Base-by-base conservation (phyloP, 2,113 vertebrate species). In the Pelvicachromis taeniatus region DNA sequence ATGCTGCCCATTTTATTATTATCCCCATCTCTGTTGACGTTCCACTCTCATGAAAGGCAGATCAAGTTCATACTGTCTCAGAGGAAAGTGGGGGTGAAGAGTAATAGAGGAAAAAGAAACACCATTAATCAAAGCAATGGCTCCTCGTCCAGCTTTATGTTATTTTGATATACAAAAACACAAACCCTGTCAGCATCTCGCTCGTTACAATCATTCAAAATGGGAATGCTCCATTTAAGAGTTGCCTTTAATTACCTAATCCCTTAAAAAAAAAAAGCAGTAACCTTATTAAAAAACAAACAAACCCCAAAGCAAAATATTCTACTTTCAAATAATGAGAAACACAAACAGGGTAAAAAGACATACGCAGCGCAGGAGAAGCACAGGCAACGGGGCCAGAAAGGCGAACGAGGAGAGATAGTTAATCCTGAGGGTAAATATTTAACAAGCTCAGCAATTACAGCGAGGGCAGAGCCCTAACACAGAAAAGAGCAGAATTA, bases 361-460 rank as follows among this genome's bases (percentile, higher is more conserved):
- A 84, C 45, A 80, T 9, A 85, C 21, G 65, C 33, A 42, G 82
- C 42, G 14, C 82, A 90, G 83, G 56, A 88, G 73, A 78, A 91
- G 87, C 89, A 80, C 90, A 88, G 82, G 61, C 87, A 91, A 91
- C 81, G 48, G 29, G 82, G 83, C 88, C 91, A 92, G 90, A 92
- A 84, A 90, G 86, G 92, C 84, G 92, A 93, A 92, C 61, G 80
- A 87, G 89, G 75, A 92, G 88, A 80, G 73, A 83, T 85, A 85
- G 92, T 75, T 94, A 91, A 93, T 94, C 91, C 90, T 90, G 11
- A 87, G 90, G 87, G 91, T 94, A 92, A 95, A 94, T 94, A 95
- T 94, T 95, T 94, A 93, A 95, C 91, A 87, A 94, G 90, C 87
- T 92, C 88, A 91, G 91, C 92, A 88, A 88, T 90, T 91, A 88